These are phyloP conservation scores for Microdon myrmicae DNA, from an alignment of 2,888 invertebrate genomes.

Conservation along the genomic window DNA sequence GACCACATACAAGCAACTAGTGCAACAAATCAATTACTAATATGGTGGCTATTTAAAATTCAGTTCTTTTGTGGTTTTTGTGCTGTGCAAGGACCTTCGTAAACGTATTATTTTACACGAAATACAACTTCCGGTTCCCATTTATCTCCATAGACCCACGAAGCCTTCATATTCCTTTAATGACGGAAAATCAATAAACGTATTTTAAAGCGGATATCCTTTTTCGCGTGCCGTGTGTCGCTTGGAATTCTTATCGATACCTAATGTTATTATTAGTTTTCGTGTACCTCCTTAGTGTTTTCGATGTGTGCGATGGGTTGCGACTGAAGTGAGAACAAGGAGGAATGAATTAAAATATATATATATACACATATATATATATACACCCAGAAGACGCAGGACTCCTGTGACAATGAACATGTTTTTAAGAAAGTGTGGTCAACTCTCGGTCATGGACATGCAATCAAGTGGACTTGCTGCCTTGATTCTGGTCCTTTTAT, in stretches of 20 bases:
- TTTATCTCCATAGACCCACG: slow-evolving; percentile 39
- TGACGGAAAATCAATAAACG: slow-evolving; percentile 37
- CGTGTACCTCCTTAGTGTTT: neutral
- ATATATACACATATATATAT: neutral
- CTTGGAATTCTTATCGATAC: slow-evolving; percentile 11
- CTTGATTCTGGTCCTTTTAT: slow-evolving; percentile 33
- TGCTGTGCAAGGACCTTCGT: no score
- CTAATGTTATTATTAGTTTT: slow-evolving; percentile 1
- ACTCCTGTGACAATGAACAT: slow-evolving; percentile 25
- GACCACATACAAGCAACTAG: no score
- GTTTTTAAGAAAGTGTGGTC: slow-evolving; percentile 10
- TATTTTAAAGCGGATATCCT: slow-evolving; percentile 39
- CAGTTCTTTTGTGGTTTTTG: no score
- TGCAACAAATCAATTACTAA: no score
- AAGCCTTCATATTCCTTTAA: slow-evolving; percentile 34
- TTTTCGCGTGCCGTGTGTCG: slow-evolving; percentile 9
- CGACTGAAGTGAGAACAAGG: slow-evolving; percentile 14
- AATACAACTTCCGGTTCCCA: slow-evolving; percentile 36
- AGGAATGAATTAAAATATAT: neutral
- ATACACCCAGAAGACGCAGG: no score
- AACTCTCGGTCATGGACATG: slow-evolving; percentile 30
- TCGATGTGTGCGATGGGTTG: slow-evolving; percentile 22
- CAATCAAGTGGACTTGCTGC: no score
- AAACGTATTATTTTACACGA: no score
- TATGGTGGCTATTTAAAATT: no score